Evolutionary conservation across 2,888 invertebrate genomes (phyloP), one percentile per base, ranked within the genome.

Genomic region (Cantharis nigra): DNA sequence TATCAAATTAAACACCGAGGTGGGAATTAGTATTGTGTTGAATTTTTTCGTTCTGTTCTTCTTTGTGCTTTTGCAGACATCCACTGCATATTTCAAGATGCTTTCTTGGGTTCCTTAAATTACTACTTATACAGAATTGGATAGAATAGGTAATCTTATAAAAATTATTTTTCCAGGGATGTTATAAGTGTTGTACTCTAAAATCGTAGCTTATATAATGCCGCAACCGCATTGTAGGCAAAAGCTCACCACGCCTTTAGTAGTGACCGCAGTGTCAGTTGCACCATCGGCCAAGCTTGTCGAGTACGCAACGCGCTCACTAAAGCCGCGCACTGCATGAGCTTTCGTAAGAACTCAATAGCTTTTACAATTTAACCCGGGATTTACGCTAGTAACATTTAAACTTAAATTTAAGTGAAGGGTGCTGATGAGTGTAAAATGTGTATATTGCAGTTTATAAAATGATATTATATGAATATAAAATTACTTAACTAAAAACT

Each of bases 281-380:
- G 81, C 82, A 83, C 78, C 79, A 75, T 74, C 78, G 75, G 75
- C 69, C 71, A 76, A 74, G 80, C 78, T 76, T 79, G 78, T 76
- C 76, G 80, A 71, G 75, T 77, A 78, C 76, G 77, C 75, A 76
- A 77, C 75, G 72, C 79, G 78, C 80, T 83, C 85, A 81, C 82
- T 81, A 80, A 80, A 77, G 79, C 79, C 83, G 85, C 85, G 84
- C 83, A 83, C 82, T 82, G 82, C 81, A 80, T 79, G 82, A 83
- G 83, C 82, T 81, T 83, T 81, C 78, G 76, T 78, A 81, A 80
- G 81, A 80, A 81, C 78, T 76, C 79, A 78, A 76, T 78, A 82
- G 81, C 83, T 84, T 81, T 84, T 81, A 80, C 80, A 79, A 79
- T 82, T 82, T 82, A 78, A 82, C 82, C 84, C 84, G 84, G 83